Evolutionary conservation across 1,140 invertebrate genomes (phyloP).

Genomic region (Ips nitidus): DNA sequence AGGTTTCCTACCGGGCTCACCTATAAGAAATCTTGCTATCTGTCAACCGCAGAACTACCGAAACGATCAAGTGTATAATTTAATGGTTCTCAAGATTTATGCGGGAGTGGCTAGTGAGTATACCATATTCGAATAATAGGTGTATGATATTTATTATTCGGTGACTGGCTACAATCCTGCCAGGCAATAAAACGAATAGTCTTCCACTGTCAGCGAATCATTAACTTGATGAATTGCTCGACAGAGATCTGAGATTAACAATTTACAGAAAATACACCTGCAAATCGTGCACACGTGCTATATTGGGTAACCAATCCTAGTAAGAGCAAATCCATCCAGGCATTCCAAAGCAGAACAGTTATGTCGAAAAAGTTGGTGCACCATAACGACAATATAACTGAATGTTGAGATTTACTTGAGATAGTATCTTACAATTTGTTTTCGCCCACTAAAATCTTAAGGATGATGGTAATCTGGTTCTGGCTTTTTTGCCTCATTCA

Average conservation of each 20-base stretch:
- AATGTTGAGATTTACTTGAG: constrained; percentile 13
- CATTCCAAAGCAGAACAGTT: background rate
- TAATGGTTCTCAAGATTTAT: constrained; percentile 37
- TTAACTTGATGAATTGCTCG: constrained; percentile 8
- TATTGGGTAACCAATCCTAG: background rate
- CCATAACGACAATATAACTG: constrained; percentile 18
- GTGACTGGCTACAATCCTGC: constrained; percentile 3
- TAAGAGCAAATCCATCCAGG: background rate
- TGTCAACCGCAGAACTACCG: constrained; percentile 35
- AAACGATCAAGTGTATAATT: constrained; percentile 37
- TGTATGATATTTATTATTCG: constrained; percentile 18
- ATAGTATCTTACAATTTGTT: constrained; percentile 17
- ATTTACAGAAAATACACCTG: no score
- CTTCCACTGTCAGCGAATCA: constrained; percentile 1
- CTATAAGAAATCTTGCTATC: constrained; percentile 34
- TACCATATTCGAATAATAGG: constrained; percentile 28
- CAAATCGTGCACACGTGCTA: background rate
- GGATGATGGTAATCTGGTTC: constrained; percentile 10
- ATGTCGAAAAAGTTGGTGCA: constrained; percentile 5
- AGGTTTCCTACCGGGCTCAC: constrained; percentile 27
- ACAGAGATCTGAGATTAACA: no score
- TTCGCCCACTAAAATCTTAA: constrained; percentile 16
- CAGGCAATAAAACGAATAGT: background rate
- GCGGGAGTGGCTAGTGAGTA: constrained; percentile 24
- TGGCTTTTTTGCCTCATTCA: constrained; percentile 5